Conservation (phyloP, 2,888 invertebrate genomes). For the Fragum fragum region DNA sequence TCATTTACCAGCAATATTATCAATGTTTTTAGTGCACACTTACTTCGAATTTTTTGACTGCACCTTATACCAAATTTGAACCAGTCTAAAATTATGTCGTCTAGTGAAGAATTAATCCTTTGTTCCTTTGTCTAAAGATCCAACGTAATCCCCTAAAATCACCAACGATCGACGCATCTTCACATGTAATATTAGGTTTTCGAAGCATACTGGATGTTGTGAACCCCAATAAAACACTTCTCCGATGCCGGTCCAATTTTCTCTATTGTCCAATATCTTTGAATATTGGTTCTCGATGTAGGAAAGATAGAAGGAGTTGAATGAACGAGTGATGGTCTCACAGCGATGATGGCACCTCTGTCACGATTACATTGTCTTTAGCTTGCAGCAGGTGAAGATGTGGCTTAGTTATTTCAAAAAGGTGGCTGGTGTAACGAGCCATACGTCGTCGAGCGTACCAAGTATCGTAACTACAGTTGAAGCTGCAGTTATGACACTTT, state of each 20-base stretch:
- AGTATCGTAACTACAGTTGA: too few species aligned
- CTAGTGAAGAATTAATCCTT: conserved; percentile 1
- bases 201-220: not conserved
- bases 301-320: not conserved
- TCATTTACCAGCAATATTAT: too few species aligned
- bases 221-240: not conserved
- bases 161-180: conserved; percentile 6
- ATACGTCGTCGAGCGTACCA: too few species aligned
- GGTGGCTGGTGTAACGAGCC: too few species aligned
- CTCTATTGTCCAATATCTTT: conserved; percentile 2
- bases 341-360: not conserved
- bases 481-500: too few species aligned
- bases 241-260: not conserved
- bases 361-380: not conserved
- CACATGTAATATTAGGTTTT: conserved; percentile 2
- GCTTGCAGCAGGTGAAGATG: too few species aligned
- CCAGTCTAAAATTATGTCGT: not conserved
- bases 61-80: too few species aligned
- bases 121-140: conserved; percentile 4
- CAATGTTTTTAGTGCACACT: too few species aligned
- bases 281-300: not conserved
- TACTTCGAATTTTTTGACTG: too few species aligned
- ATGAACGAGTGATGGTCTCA: not conserved
- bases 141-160: conserved; percentile 7
- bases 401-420: too few species aligned